These are phyloP conservation scores for Salminus brasiliensis DNA, from an alignment of 2,113 vertebrate genomes.

Conservation along the genomic window DNA sequence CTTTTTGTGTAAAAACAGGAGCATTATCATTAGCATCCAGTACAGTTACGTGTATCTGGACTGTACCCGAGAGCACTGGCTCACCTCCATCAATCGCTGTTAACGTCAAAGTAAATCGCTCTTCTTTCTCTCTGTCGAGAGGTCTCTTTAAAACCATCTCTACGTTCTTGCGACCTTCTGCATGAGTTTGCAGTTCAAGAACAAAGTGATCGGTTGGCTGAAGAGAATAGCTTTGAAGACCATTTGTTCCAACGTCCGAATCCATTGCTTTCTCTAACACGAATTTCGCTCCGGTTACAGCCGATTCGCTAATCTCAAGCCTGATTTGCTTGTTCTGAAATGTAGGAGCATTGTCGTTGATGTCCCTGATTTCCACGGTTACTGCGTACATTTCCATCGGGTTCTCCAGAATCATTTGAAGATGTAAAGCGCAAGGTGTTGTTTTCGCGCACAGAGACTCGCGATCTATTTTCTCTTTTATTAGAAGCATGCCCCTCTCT, in stretches of 20 bases:
- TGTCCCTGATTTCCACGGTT: constrained; percentile 62
- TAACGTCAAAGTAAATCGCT: constrained; percentile 45
- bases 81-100: constrained; percentile 62
- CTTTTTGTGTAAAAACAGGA: constrained; percentile 55
- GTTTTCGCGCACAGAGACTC: constrained; percentile 57
- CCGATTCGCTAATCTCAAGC: constrained; percentile 62
- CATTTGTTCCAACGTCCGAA: constrained; percentile 59
- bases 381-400: constrained; percentile 66
- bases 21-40: constrained; percentile 57
- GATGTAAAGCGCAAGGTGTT: constrained; percentile 31
- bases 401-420: constrained; percentile 64
- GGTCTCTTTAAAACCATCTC: constrained; percentile 58
- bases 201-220: constrained; percentile 29
- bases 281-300: constrained; percentile 58
- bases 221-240: constrained; percentile 60
- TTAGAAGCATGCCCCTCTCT: constrained; percentile 56
- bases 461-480: constrained; percentile 60
- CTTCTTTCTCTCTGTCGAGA: constrained; percentile 65
- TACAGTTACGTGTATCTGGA: constrained; percentile 58
- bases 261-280: constrained; percentile 55
- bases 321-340: constrained; percentile 43
- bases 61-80: constrained; percentile 58
- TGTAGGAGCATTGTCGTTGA: constrained; percentile 61
- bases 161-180: constrained; percentile 42
- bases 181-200: constrained; percentile 56